A percentile compares a stretch with the other conserved stretches of the same genome.
phyloP scores from a whole-genome alignment of 1,140 invertebrate species.

The Drosophila navojoa region DNA sequence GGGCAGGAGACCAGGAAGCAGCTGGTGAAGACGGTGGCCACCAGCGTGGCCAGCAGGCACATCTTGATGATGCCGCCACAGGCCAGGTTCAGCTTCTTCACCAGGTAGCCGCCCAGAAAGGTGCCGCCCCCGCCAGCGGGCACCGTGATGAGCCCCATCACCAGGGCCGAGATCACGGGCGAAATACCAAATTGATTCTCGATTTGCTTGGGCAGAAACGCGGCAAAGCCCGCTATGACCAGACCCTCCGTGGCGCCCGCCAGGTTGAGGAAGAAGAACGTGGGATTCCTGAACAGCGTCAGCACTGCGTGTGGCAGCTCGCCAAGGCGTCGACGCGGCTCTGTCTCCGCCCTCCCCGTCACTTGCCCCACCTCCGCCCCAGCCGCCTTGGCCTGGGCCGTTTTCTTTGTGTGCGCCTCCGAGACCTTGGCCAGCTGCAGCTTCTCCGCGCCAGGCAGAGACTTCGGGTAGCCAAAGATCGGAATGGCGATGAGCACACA shows the following conservation, averaged over 20 bases:
- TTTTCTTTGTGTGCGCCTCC: slow-evolving; percentile 87
- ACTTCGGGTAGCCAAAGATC: slow-evolving; percentile 89
- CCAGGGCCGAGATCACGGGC: slow-evolving; percentile 88
- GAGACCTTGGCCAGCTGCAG: slow-evolving; percentile 88
- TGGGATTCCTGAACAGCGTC: slow-evolving; percentile 89
- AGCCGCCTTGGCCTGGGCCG: slow-evolving; percentile 21
- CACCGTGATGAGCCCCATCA: slow-evolving; percentile 90
- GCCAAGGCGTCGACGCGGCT: slow-evolving; percentile 74
- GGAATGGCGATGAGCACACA: slow-evolving; percentile 89
- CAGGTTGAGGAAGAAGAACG: slow-evolving; percentile 92
- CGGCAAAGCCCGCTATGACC: slow-evolving; percentile 91
- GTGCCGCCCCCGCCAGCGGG: slow-evolving; percentile 91
- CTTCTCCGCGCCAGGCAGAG: slow-evolving; percentile 88
- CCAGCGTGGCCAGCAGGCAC: slow-evolving; percentile 87
- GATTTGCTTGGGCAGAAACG: slow-evolving; percentile 92
- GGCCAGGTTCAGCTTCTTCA: slow-evolving; percentile 89
- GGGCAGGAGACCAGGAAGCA: slow-evolving; percentile 90
- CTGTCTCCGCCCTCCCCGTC: slow-evolving; percentile 19
- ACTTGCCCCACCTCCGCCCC: slow-evolving; percentile 51
- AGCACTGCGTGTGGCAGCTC: slow-evolving; percentile 88
- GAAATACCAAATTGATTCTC: slow-evolving; percentile 93
- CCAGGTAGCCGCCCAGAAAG: slow-evolving; percentile 91
- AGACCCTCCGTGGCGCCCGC: slow-evolving; percentile 91
- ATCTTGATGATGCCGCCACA: slow-evolving; percentile 91
- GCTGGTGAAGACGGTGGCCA: slow-evolving; percentile 87